phyloP scores from a whole-genome alignment of 2,113 vertebrate species.

The Peromyscus polionotus region DNA sequence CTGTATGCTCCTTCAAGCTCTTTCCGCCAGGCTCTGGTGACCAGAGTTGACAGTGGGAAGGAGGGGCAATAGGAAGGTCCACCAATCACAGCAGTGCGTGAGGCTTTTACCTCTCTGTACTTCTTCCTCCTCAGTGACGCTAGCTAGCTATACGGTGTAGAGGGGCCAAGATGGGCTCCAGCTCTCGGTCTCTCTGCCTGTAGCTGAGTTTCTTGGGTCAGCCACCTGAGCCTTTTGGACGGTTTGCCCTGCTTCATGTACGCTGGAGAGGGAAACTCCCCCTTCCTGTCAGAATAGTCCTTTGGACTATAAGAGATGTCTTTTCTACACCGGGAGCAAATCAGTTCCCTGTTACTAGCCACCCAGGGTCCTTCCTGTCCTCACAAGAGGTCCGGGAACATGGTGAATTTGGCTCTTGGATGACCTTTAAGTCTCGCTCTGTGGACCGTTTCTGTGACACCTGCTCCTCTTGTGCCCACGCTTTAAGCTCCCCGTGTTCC shows the following conservation, averaged over 20 bases:
- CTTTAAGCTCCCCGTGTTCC: neutral
- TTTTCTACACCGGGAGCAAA: neutral
- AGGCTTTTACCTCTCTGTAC: neutral
- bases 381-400: neutral
- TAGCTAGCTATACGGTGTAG: too few species aligned
- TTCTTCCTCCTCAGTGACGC: neutral
- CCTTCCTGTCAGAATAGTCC: neutral
- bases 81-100: rapidly evolving
- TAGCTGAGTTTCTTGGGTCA: neutral
- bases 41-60: neutral
- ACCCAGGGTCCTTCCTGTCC: rapidly evolving
- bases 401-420: neutral
- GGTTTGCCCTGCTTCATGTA: neutral
- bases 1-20: rapidly evolving
- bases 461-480: rapidly evolving
- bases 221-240: neutral
- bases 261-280: neutral
- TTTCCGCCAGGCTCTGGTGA: neutral
- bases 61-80: neutral
- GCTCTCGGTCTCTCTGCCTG: neutral
- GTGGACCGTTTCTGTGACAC: neutral
- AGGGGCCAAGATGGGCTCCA: too few species aligned
- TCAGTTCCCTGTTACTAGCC: neutral
- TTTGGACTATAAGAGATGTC: neutral
- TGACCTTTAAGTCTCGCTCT: neutral